phyloP scores from a whole-genome alignment of 2,888 invertebrate species.

The Gymnocheta viridis region DNA sequence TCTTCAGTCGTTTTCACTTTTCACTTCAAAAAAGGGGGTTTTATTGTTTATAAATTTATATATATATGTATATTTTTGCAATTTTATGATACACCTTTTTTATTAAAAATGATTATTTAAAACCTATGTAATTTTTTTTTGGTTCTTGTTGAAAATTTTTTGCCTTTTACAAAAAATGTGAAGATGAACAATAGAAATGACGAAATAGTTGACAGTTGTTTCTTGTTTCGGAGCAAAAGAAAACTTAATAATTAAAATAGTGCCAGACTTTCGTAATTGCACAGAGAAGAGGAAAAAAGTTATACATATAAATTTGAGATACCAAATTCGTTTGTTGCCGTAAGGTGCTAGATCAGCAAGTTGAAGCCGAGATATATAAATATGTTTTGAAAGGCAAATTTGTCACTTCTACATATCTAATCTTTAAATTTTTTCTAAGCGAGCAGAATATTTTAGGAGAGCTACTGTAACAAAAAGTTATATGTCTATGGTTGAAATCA shows the following conservation, averaged over 20 bases:
- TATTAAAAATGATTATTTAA: conserved; percentile 28
- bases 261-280: conserved; percentile 26
- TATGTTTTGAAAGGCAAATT: no score
- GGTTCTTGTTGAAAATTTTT: conserved; percentile 54
- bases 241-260: background rate
- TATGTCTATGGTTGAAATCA: no score
- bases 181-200: conserved; percentile 61
- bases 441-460: no score
- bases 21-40: conserved; percentile 29
- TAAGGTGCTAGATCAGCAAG: no score
- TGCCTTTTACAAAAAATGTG: conserved; percentile 59
- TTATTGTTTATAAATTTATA: conserved; percentile 3
- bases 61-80: conserved; percentile 24
- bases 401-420: no score
- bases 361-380: no score
- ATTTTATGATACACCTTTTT: conserved; percentile 1
- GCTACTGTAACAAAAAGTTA: no score
- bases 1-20: conserved; percentile 30
- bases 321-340: no score
- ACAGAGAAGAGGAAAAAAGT: background rate
- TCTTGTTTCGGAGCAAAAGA: conserved; percentile 12
- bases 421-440: no score
- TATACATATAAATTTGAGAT: no score
- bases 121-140: conserved; percentile 60
- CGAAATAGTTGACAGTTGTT: conserved; percentile 61